Base-by-base conservation (phyloP, 2,113 vertebrate species). In the Glaucomys volans region DNA sequence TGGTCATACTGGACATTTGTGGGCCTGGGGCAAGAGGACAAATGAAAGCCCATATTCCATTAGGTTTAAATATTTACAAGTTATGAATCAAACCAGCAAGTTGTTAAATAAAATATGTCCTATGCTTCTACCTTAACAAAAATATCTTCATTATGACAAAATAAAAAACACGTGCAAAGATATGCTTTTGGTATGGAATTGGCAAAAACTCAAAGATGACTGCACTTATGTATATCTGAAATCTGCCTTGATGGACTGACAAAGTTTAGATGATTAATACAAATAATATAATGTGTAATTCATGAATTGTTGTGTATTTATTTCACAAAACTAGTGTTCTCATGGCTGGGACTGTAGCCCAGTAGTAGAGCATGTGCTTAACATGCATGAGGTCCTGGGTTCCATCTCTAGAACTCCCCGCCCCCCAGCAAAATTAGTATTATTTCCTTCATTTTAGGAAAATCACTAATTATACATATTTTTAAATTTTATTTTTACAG, bases 51-150 rank as follows among this genome's bases (percentile, higher is more conserved):
- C 28, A 80, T 74, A 89, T 97, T 98, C 94, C 96, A 97, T 96
- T 94, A 96, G 86, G 87, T 94, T 96, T 97, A 96, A 97, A 98
- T 97, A 97, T 96, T 97, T 96, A 97, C 97, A 96, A 95, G 93
- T 82, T 96, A 90, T 96, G 96, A 96, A 97, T 97, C 96, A 97
- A 96, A 64, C 90, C 69, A 93, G 67, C 67, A 97, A 95, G 93
- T 54, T 91, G 85, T 95, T 96, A 96, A 82, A 94, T 94, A 95
- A 96, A 96, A 86, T 95, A 96, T 92, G 42, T 47, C 37, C 47
- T 91, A 62, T 90, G 42, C 28, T 94, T 22, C 66, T 87, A 94
- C 94, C 84, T 96, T 95, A 94, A 97, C 71, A 95, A 95, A 96
- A 96, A 97, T 92, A 94, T 40, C 77, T 95, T 96, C 69, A 90